Conservation (phyloP, 2,888 invertebrate genomes). For the Brachypalpus laphriformis region DNA sequence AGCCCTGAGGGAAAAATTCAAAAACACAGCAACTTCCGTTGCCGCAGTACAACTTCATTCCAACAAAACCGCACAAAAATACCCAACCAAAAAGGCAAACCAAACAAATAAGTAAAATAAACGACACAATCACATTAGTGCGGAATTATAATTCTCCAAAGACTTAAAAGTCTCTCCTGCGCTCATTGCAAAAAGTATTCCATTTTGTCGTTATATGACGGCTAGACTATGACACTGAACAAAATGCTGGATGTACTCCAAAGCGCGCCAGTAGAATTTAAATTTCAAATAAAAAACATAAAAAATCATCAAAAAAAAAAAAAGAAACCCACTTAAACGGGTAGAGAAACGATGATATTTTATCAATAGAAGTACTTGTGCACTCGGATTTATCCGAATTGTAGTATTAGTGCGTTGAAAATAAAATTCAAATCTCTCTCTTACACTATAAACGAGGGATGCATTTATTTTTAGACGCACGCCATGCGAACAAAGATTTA, state of each 20-base stretch:
- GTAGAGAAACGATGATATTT: constrained; percentile 34
- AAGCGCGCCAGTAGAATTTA: constrained; percentile 38
- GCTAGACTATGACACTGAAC: constrained; percentile 48
- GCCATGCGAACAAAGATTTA: constrained; percentile 45
- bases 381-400: constrained; percentile 51
- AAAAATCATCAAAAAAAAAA: background rate
- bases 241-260: constrained; percentile 45
- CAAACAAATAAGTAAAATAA: constrained; percentile 7
- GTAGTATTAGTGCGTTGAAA: constrained; percentile 26
- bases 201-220: constrained; percentile 14
- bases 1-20: background rate
- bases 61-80: constrained; percentile 21
- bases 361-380: constrained; percentile 70
- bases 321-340: background rate
- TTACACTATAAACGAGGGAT: constrained; percentile 12
- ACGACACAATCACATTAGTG: constrained; percentile 38
- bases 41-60: constrained; percentile 24
- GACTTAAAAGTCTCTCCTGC: constrained; percentile 24
- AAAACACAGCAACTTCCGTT: constrained; percentile 50
- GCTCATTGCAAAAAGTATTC: constrained; percentile 30
- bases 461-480: constrained; percentile 57
- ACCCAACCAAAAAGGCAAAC: background rate
- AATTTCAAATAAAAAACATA: constrained; percentile 10
- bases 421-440: constrained; percentile 28
- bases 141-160: constrained; percentile 56